Percentiles rank a stretch among this genome's conserved stretches.
These are phyloP conservation scores for Isichthys henryi DNA, from an alignment of 2,113 vertebrate species.

Conservation along the genomic window DNA sequence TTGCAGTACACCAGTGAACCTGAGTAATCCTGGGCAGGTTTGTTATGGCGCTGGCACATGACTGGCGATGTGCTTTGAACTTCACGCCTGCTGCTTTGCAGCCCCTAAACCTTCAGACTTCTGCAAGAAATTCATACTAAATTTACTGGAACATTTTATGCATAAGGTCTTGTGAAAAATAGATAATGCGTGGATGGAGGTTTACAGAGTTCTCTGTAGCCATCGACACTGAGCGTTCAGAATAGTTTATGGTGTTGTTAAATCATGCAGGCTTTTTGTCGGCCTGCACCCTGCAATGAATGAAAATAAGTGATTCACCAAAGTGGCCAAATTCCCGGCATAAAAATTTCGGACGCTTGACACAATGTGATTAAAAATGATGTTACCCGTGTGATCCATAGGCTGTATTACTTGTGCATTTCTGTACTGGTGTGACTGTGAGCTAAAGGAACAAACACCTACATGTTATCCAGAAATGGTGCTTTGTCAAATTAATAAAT, in stretches of 20 bases:
- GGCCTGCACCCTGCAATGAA: not conserved
- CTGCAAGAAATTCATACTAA: not conserved
- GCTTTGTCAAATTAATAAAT: not conserved
- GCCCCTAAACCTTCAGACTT: not conserved
- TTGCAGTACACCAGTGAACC: not conserved
- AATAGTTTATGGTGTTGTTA: not conserved
- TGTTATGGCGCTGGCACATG: not conserved
- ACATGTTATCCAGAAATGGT: not conserved
- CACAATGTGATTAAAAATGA: not conserved
- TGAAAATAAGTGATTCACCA: not conserved
- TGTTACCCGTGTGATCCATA: not conserved
- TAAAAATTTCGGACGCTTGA: not conserved
- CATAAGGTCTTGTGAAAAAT: constrained; percentile 1
- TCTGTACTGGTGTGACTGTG: not conserved
- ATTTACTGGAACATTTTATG: not conserved
- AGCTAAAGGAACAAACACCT: not conserved
- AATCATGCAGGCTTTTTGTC: not conserved
- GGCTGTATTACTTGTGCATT: not conserved
- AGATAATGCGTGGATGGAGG: not conserved
- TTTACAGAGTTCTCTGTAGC: not conserved
- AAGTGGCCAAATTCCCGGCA: not conserved
- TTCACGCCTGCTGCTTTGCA: not conserved
- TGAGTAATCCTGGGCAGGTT: not conserved
- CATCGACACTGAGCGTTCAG: not conserved
- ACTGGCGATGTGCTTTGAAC: not conserved